Conservation (phyloP, 2,113 vertebrate species). For the Cynopterus brachyotis region DNA sequence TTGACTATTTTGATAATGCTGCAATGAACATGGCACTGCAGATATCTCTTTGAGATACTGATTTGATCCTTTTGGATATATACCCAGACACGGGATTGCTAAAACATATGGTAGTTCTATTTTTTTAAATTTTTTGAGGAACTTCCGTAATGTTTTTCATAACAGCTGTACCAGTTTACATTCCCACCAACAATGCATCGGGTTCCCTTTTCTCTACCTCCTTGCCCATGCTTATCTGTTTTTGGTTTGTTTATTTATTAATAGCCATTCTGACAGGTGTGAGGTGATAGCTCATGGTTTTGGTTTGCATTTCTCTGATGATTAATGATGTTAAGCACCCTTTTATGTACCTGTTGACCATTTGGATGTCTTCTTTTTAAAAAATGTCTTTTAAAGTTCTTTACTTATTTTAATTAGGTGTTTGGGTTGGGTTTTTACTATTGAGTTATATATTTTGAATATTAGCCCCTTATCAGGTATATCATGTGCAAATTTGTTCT, state of each 20-base stretch:
- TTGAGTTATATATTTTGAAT: neutral
- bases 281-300: neutral
- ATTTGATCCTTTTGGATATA: neutral
- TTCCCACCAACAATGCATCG: neutral
- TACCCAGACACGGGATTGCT: neutral
- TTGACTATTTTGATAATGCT: neutral
- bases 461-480: neutral
- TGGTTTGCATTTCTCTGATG: neutral
- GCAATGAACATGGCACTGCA: neutral
- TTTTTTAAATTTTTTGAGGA: neutral
- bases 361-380: neutral
- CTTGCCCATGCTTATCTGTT: neutral
- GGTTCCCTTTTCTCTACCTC: neutral
- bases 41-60: neutral
- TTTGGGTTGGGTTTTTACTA: neutral
- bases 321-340: neutral
- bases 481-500: neutral
- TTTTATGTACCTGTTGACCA: neutral
- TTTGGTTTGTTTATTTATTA: neutral
- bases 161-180: neutral
- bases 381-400: neutral
- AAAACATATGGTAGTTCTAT: neutral
- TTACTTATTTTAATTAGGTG: neutral
- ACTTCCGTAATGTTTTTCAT: neutral
- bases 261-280: neutral